A percentile compares a stretch with the other conserved stretches of the same genome.
These are phyloP conservation scores for Anoplius nigerrimus DNA, from an alignment of 2,888 invertebrate genomes.

Conservation along the genomic window DNA sequence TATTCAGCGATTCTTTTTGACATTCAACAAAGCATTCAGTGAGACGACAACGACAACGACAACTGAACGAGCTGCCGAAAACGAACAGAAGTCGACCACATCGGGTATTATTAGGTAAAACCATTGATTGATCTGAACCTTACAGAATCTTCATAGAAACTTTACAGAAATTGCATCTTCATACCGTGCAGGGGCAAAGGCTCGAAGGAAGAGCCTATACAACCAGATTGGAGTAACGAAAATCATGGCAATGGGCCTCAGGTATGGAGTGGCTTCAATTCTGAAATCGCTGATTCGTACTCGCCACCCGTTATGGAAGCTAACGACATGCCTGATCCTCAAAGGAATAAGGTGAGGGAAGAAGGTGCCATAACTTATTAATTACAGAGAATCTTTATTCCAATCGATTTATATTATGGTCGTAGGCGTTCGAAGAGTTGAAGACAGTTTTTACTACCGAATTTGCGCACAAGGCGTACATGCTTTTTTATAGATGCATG, in stretches of 20 bases:
- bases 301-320: constrained; percentile 77
- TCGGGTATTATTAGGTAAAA: background rate
- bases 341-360: constrained; percentile 68
- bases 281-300: constrained; percentile 79
- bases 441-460: constrained; percentile 88
- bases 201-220: constrained; percentile 16
- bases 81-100: constrained; percentile 26
- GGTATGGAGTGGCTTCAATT: constrained; percentile 54
- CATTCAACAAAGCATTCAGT: constrained; percentile 84
- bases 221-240: constrained; percentile 40
- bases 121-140: no score
- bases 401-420: constrained; percentile 24
- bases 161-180: no score
- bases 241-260: constrained; percentile 34
- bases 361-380: background rate
- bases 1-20: constrained; percentile 83
- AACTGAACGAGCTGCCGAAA: background rate
- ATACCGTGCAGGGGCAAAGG: background rate
- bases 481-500: constrained; percentile 84
- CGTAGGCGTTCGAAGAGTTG: constrained; percentile 86
- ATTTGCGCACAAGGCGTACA: constrained; percentile 89
- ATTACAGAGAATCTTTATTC: constrained; percentile 6
- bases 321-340: constrained; percentile 61
- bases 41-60: background rate
- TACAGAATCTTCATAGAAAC: no score